These are phyloP conservation scores for Dendroctonus ponderosae DNA, from an alignment of 1,140 invertebrate species.

Conservation along the genomic window DNA sequence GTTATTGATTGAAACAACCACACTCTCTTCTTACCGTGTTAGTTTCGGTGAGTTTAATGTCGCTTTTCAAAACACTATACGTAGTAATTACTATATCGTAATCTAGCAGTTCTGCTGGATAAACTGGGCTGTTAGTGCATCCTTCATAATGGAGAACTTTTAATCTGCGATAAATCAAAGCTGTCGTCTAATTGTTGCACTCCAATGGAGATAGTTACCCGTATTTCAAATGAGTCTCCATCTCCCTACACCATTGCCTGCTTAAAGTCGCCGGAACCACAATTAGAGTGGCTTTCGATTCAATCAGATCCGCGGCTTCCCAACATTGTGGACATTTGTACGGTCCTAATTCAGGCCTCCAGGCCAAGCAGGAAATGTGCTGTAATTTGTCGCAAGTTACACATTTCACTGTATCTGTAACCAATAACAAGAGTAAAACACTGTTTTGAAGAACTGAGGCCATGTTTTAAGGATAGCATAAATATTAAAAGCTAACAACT, in stretches of 20 bases:
- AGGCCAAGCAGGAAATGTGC: conserved; percentile 63
- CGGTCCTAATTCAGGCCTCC: conserved; percentile 45
- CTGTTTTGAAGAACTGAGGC: neutral
- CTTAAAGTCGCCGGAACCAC: conserved; percentile 69
- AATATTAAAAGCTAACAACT: neutral
- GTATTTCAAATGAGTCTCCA: conserved; percentile 63
- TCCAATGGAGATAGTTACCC: conserved; percentile 32
- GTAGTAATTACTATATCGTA: conserved; percentile 77
- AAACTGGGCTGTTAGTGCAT: conserved; percentile 60
- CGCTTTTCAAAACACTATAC: conserved; percentile 63
- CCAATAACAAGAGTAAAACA: neutral
- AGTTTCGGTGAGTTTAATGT: conserved; percentile 56
- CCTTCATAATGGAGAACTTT: conserved; percentile 62
- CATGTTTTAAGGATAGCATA: neutral
- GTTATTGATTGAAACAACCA: conserved; percentile 4
- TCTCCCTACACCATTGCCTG: conserved; percentile 75
- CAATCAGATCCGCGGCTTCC: conserved; percentile 53
- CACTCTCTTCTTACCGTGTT: conserved; percentile 28
- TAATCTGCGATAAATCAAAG: conserved; percentile 40
- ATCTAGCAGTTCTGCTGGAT: conserved; percentile 62
- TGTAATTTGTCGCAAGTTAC: conserved; percentile 58
- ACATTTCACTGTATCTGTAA: conserved; percentile 52
- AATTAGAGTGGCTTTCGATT: conserved; percentile 68
- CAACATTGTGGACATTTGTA: conserved; percentile 68
- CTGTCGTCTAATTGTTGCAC: neutral